Conservation (phyloP, 2,888 invertebrate genomes). For the Drosophila mercatorum region DNA sequence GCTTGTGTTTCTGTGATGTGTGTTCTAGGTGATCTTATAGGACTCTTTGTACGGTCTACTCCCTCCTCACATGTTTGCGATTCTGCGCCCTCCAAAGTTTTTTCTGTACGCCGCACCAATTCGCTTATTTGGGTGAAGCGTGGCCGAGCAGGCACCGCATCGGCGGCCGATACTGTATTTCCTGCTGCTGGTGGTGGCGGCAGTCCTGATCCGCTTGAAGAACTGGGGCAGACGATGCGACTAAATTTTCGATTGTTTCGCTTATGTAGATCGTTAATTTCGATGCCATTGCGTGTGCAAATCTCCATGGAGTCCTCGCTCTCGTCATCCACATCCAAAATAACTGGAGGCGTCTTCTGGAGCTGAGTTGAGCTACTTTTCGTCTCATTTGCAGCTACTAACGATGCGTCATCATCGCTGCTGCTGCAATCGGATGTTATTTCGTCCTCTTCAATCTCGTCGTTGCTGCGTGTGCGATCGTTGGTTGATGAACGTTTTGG, state of each 20-base stretch:
- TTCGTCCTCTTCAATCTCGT: conserved; percentile 16
- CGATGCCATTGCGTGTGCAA: conserved; percentile 48
- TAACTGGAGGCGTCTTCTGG: conserved; percentile 64
- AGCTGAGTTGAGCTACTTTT: conserved; percentile 10
- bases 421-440: conserved; percentile 28
- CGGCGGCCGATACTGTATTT: not conserved
- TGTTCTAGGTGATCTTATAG: conserved; percentile 37
- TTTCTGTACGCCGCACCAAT: conserved; percentile 51
- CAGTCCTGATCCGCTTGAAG: conserved; percentile 8
- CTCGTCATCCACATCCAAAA: conserved; percentile 71
- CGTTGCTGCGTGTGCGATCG: conserved; percentile 2
- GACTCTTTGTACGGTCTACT: not conserved
- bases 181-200: not conserved
- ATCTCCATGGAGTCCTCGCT: conserved; percentile 65
- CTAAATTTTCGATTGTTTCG: conserved; percentile 65
- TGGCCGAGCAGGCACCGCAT: conserved; percentile 34
- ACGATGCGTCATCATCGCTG: conserved; percentile 1
- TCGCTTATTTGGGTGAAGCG: conserved; percentile 81
- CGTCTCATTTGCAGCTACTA: not conserved
- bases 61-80: conserved; percentile 2
- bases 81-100: not conserved
- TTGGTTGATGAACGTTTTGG: not conserved
- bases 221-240: conserved; percentile 51
- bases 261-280: conserved; percentile 58
- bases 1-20: not conserved